Conservation (phyloP, 2,888 invertebrate genomes). For the Stomorhina lunata region DNA sequence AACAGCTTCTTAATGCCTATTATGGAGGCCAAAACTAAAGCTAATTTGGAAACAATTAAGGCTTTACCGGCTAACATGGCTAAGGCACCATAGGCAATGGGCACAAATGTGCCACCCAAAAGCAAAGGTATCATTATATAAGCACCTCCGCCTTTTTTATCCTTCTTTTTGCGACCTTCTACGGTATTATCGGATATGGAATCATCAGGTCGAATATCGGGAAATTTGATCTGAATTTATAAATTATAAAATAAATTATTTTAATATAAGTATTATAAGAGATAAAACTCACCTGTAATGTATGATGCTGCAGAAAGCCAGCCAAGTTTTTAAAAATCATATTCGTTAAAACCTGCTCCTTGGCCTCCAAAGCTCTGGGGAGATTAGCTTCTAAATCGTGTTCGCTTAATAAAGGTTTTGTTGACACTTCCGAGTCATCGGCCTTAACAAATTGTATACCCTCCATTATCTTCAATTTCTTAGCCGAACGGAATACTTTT, state of each 20-base stretch:
- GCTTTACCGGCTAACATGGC: slow-evolving; percentile 92
- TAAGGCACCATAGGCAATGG: slow-evolving; percentile 89
- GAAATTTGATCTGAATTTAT: slow-evolving; percentile 85
- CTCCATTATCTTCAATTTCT: slow-evolving; percentile 85
- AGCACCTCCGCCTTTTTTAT: slow-evolving; percentile 86
- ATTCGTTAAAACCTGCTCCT: slow-evolving; percentile 86
- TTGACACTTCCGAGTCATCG: slow-evolving; percentile 66
- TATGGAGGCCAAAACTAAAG: slow-evolving; percentile 89
- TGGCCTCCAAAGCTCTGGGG: slow-evolving; percentile 87
- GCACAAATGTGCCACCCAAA: slow-evolving; percentile 89
- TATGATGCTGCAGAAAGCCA: slow-evolving; percentile 88
- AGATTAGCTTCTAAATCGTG: slow-evolving; percentile 86
- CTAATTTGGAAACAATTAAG: slow-evolving; percentile 90
- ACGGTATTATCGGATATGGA: slow-evolving; percentile 66
- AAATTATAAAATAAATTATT: too few relatives aligned
- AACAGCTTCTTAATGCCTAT: slow-evolving; percentile 92
- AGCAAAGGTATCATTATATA: slow-evolving; percentile 89
- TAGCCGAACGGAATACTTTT: slow-evolving; percentile 84
- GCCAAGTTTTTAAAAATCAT: slow-evolving; percentile 88
- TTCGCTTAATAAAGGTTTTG: slow-evolving; percentile 78
- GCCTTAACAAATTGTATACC: slow-evolving; percentile 88
- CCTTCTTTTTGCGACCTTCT: slow-evolving; percentile 84
- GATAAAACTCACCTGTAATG: slow-evolving; percentile 84
- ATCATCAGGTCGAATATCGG: slow-evolving; percentile 84
- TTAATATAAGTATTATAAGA: not conserved